Evolutionary conservation across 2,797 vertebrate species (phyloP).

Genomic region (Molossus alvarezi): DNA sequence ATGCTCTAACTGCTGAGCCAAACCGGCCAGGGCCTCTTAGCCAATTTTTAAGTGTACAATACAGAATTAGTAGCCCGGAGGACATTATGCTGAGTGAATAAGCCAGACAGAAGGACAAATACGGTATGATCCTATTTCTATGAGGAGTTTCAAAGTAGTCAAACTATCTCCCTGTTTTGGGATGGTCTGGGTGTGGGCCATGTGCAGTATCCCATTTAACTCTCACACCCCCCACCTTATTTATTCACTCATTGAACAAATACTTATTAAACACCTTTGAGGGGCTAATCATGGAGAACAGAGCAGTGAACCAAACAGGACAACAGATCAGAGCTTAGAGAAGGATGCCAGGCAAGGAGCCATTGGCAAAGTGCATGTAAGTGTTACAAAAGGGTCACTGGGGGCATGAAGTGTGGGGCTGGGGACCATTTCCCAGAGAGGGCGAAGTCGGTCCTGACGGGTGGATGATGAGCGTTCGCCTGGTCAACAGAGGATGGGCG

Average conservation of each 20-base stretch:
- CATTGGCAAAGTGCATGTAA: fast-evolving
- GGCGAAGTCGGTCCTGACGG: not conserved
- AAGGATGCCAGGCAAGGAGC: fast-evolving
- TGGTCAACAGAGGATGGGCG: not conserved
- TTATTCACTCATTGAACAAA: not conserved
- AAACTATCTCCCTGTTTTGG: not conserved
- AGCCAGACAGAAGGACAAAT: not conserved
- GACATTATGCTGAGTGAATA: not conserved
- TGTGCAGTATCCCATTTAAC: no score
- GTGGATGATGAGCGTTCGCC: no score
- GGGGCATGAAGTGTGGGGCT: fast-evolving
- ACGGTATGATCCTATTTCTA: not conserved
- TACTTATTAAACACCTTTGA: not conserved
- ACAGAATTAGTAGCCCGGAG: not conserved
- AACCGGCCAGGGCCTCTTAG: no score
- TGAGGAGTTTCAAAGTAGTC: not conserved
- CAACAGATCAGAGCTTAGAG: not conserved
- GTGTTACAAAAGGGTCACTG: not conserved
- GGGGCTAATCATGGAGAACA: no score
- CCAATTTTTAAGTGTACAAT: not conserved
- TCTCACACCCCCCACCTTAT: not conserved
- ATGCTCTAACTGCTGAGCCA: no score
- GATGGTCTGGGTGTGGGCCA: not conserved
- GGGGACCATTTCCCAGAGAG: not conserved
- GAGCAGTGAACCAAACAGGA: not conserved